Conservation (phyloP, 2,113 vertebrate genomes). For the Laticauda laticaudata region DNA sequence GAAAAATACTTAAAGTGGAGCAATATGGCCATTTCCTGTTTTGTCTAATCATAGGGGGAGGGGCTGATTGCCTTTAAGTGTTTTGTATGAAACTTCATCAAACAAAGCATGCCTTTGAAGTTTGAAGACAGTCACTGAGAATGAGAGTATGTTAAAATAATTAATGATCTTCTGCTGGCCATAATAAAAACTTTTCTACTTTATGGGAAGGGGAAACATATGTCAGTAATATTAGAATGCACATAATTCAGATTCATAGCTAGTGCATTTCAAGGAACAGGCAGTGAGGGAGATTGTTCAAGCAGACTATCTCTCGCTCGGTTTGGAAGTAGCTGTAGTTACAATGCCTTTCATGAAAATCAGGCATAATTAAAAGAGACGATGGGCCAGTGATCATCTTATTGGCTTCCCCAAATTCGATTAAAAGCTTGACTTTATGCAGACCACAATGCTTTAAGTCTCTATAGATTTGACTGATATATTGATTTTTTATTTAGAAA, state of each 20-base stretch:
- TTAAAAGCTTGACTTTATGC: slow-evolving; percentile 34
- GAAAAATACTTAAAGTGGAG: background rate
- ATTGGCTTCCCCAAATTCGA: background rate
- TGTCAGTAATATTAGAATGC: background rate
- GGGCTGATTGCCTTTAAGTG: background rate
- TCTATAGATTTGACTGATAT: background rate
- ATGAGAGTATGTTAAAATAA: background rate
- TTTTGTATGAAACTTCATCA: background rate
- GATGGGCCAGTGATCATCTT: slow-evolving; percentile 33
- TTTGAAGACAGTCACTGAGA: background rate
- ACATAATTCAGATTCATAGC: background rate
- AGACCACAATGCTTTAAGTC: slow-evolving; percentile 49
- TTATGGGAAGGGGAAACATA: background rate
- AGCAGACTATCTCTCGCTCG: background rate
- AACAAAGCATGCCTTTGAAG: background rate
- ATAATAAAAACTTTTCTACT: background rate
- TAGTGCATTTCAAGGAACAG: background rate
- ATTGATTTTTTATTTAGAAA: slow-evolving; percentile 58
- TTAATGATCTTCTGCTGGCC: background rate
- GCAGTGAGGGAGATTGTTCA: slow-evolving; percentile 34
- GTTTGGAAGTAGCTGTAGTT: background rate
- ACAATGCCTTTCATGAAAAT: accelerated
- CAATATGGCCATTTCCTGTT: background rate
- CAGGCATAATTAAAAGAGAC: slow-evolving; percentile 49
- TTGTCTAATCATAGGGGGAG: background rate